Base-by-base conservation (phyloP, 2,888 invertebrate genomes). In the Cosmia trapezina region DNA sequence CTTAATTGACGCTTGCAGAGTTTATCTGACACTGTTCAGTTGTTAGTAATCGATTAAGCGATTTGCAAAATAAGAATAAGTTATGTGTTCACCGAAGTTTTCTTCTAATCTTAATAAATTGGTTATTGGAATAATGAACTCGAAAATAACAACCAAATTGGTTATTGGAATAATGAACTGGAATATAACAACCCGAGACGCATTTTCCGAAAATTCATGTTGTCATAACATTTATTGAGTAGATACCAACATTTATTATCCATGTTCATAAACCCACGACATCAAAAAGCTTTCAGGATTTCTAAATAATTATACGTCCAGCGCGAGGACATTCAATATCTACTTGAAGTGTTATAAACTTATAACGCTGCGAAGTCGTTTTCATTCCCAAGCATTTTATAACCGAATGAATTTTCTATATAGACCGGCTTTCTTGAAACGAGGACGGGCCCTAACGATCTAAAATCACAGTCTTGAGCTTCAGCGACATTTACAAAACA, bases 401-500 rank as follows among this genome's bases (percentile, higher is more conserved):
- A 83, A 70, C 60, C 54, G 70, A 78, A 72, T 62, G 68, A 70
- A 72, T 74, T 76, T 76, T 76, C 73, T 74, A 81, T 76, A 62
- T 78, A 66, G 73, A 84, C 78, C 72, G 49, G 71, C 62, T 81
- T 73, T 81, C 76, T 72, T 73, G 72, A 68, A 84, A 77, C 80
- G 75, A 63, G 77, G 75, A 61, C 85, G 64, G 33, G 60, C 54
- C 64, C 75, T 86, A 85, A 85, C 84, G 84, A 85, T 86, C 75
- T 79, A 82, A 82, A 82, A 86, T 84, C 86, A 74, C 83, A 84
- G 75, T 74, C 72, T 75, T 80, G 75, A 73, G 75, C 77, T 84
- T 84, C 85, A 70, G 71, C 70, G 84, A 86, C 80, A 84, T 84
- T 86, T 84, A 86, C 75, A 77, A 54, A 77, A 72, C 77, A 86